Evolutionary conservation across 2,888 invertebrate genomes (phyloP), one percentile per base, ranked within the genome.

Genomic region (Dorcus parallelipipedus): DNA sequence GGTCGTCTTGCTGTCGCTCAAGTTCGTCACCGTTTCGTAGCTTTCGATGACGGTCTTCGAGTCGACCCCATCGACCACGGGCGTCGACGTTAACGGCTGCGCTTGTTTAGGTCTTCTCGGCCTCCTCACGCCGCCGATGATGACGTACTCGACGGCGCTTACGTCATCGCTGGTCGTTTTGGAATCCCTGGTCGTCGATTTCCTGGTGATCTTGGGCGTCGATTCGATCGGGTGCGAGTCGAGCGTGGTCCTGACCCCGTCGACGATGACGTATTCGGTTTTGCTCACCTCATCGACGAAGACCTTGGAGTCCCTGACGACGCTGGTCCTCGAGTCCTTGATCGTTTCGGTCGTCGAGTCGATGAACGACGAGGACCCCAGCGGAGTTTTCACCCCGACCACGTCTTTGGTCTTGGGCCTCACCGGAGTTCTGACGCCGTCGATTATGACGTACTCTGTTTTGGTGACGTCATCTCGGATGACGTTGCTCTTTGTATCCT

Each of bases 1-100:
- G 23, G 67, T 69, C 6, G 70, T 72, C 63, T 73, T 72, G 1
- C 67, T 65, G 63, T 73, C 71, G 5, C 63, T 65, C 9, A 66
- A 52, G 59, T 69, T 71, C 1, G 69, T 67, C 4, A 68, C 67
- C 9, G 65, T 61, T 61, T 71, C 67, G 47, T 59, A 70, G 54
- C 59, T 70, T 58, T 74, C 71, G 1, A 67, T 55, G 9, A 65
- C 54, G 5, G 71, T 69, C 61, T 58, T 70, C 9, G 68, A 67
- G 59, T 69, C 69, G 26, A 59, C 59, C 14, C n/a, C n/a, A n/a
- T 58, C 58, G 8, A 43, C 17, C 3, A 43, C 39, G 2, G 42
- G 42, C 6, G 47, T 39, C 26, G 26, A 33, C 1, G 26, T 45
- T 45, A 20, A 1, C 1, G 45, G 45, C 14, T 9, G 47, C 5